Base-by-base conservation (phyloP, 2,797 vertebrate genomes). In the Strix occidentalis region DNA sequence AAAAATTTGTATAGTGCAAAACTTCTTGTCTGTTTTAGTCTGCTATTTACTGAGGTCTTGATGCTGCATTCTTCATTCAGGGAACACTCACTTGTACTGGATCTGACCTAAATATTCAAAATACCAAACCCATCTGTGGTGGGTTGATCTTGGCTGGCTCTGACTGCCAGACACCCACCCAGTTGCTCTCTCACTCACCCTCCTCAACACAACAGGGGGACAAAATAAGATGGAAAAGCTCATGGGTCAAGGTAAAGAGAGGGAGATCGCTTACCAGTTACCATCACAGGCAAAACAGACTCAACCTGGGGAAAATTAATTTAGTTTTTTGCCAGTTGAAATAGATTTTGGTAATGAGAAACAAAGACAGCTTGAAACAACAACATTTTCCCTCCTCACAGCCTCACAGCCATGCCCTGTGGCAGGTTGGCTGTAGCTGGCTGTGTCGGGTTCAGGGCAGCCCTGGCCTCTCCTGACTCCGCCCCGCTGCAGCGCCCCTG, bases 391-490 rank as follows among this genome's bases (percentile, higher is more conserved):
- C 15, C 33, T 45, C 19, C 19, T 66, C 24, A 9, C 16, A 14
- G 23, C 57, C 3, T 43, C 41, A 43, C 43, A 45, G 43, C 43
- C 43, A 1, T 45, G 43, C 15, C n/a, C 57, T 24, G 18, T 0
- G 5, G 15, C 9, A 35, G 13, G 35, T 41, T 1, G 1, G 31
- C 4, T 39, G 53, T 45, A 57, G 7, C 51, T 0, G 2, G 16
- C 41, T 65, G 70, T 50, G 43, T 10, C 54, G 0, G 0, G 33
- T 53, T 13, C 2, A 0, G 15, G 35, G 58, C 66, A 7, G 7
- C 26, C 43, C 43, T 1, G 0, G 25, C 37, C 16, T 13, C 20
- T 19, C 20, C 53, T 85, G 45, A 43, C 26, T 3, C 20, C 35
- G n/a, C 23, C 5, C 2, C 33, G 16, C n/a, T 5, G 23, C 12